Conservation (phyloP, 2,113 vertebrate species). For the Gila orcuttii region DNA sequence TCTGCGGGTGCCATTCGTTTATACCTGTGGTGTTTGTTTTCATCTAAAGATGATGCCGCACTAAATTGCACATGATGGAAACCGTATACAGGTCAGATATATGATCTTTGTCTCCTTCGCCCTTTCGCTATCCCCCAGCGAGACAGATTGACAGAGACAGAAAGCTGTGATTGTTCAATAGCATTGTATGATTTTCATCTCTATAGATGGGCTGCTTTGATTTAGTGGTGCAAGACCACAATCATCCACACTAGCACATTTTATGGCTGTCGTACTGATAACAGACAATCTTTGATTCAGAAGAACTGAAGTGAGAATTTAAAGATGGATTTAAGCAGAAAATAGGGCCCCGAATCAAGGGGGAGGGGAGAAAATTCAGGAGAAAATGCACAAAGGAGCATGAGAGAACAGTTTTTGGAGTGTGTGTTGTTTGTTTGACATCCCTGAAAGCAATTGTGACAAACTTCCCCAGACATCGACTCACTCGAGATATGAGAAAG, state of each 20-base stretch:
- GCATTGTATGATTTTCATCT: slow-evolving; percentile 38
- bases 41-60: background rate
- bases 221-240: slow-evolving; percentile 34
- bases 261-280: slow-evolving; percentile 15
- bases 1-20: background rate
- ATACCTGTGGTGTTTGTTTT: slow-evolving; percentile 25
- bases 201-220: background rate
- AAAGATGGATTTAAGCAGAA: slow-evolving; percentile 1
- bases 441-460: slow-evolving; percentile 31
- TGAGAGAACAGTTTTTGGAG: background rate
- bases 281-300: slow-evolving; percentile 22
- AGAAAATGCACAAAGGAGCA: background rate
- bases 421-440: slow-evolving; percentile 25
- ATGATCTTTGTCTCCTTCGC: slow-evolving; percentile 11
- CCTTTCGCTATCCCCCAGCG: slow-evolving; percentile 10
- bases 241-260: slow-evolving; percentile 5
- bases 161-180: slow-evolving; percentile 23
- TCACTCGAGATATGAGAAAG: slow-evolving; percentile 20
- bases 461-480: slow-evolving; percentile 14
- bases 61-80: slow-evolving; percentile 31
- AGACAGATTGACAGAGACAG: background rate
- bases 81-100: slow-evolving; percentile 23
- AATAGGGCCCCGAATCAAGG: background rate
- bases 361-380: background rate
- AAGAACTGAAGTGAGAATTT: background rate